Percentiles rank a stretch among this genome's conserved stretches.
phyloP scores from a whole-genome alignment of 2,797 vertebrate species.

The Tachyglossus aculeatus region DNA sequence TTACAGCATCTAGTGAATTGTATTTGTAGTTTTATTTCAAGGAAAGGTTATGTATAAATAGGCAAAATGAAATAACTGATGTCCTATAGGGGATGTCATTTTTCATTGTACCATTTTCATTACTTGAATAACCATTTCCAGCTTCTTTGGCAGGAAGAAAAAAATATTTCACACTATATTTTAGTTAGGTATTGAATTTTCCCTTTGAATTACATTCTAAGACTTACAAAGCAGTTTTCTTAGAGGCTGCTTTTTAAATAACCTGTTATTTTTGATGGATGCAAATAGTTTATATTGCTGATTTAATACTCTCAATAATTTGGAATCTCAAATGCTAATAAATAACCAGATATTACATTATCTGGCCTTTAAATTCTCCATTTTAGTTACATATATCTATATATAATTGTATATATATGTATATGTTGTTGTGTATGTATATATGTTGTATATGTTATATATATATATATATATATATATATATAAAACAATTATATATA shows the following conservation, averaged over 20 bases:
- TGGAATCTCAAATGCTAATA: conserved; percentile 17
- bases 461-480: no score
- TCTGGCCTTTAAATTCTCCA: not conserved
- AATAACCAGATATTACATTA: conserved; percentile 20
- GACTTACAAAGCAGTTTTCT: conserved; percentile 42
- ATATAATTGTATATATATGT: conserved; percentile 9
- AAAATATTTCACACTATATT: conserved; percentile 51
- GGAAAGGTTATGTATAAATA: conserved; percentile 35
- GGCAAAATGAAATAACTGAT: conserved; percentile 44
- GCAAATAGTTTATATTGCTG: conserved; percentile 18
- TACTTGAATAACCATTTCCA: conserved; percentile 45
- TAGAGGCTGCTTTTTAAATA: conserved; percentile 11
- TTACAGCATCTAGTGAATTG: conserved; percentile 36
- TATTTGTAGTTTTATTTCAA: conserved; percentile 36
- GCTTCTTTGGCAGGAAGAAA: conserved; percentile 44
- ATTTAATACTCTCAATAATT: conserved; percentile 1
- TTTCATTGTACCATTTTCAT: conserved; percentile 50
- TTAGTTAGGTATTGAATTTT: conserved; percentile 41
- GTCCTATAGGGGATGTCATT: conserved; percentile 30
- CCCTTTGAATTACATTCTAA: conserved; percentile 41
- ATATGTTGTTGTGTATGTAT: no score
- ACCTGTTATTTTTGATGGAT: conserved; percentile 9
- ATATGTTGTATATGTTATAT: no score
- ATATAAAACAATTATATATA: conserved; percentile 21
- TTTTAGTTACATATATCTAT: no score